phyloP scores from a whole-genome alignment of 2,888 invertebrate genomes.

The Eristalis tenax region DNA sequence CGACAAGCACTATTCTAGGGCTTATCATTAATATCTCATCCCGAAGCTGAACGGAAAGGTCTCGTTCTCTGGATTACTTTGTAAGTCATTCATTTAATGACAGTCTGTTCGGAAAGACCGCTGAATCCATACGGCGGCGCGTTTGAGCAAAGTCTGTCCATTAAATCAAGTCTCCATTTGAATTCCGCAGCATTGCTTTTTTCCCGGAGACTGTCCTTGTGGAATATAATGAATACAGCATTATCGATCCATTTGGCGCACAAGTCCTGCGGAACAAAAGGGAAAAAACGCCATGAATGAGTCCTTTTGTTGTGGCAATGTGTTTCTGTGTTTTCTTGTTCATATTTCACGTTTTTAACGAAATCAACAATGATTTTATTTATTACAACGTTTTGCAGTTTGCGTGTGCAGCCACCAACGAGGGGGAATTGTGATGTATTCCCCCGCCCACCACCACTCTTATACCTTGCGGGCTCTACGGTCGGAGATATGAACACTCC shows the following conservation, averaged over 20 bases:
- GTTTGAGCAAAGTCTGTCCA: neutral
- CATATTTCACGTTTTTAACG: constrained; percentile 28
- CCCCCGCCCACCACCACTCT: neutral
- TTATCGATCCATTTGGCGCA: constrained; percentile 19
- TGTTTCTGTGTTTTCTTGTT: constrained; percentile 10
- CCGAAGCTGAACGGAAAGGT: no score
- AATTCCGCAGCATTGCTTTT: neutral
- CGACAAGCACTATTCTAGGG: no score
- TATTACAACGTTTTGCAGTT: constrained; percentile 27
- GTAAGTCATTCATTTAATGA: neutral
- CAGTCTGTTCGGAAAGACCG: neutral
- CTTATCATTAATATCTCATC: no score
- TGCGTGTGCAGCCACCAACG: neutral
- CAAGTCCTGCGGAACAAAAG: neutral
- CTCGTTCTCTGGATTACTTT: no score
- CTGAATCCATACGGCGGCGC: no score
- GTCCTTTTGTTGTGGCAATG: constrained; percentile 27
- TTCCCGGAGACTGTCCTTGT: constrained; percentile 2
- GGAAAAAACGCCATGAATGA: constrained; percentile 1
- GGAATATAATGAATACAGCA: constrained; percentile 36
- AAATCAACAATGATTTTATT: constrained; percentile 40
- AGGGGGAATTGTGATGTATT: neutral
- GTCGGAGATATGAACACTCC: constrained; percentile 17
- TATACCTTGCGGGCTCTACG: neutral
- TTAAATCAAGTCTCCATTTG: neutral